Evolutionary conservation across 2,797 vertebrate species (phyloP), one percentile per base, ranked within the genome.

Genomic region (Falco concolor): DNA sequence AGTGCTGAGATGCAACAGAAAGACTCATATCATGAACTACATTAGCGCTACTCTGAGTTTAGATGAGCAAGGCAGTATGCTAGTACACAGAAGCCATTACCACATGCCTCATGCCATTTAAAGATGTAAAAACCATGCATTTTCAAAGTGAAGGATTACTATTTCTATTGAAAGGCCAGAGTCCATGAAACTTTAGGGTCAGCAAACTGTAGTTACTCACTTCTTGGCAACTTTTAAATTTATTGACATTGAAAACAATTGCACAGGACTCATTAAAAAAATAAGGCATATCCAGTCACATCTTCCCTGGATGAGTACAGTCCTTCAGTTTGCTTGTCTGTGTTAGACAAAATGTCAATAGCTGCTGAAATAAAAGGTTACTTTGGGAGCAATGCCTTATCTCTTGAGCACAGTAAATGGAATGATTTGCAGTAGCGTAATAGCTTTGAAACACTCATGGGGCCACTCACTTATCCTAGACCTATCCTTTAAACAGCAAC

Each of bases 21-120:
- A 34, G 12, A n/a, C 32, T 32, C 69, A 12, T 13, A 25, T 21
- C 2, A 1, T 34, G 50, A 64, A 9, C 10, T 47, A 22, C 20
- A 49, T 22, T 20, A 59, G 56, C 40, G 15, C 7, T 12, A 0
- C 28, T 49, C 22, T 0, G 0, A 32, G 19, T 27, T 2, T 1
- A 3, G 50, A 56, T 34, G 38, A 49, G 69, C 12, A 36, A 60
- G 2, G 25, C 3, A 40, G 27, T 23, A 27, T 20, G 17, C 8
- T 8, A 36, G 60, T 30, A 53, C 54, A 42, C 11, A 38, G 30
- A 75, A 81, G 14, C 57, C n/a, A 30, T 18, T 28, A 67, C 22
- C 34, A 19, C 18, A 30, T 7, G 8, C 60, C 44, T 44, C 40
- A 63, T 15, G 25, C 27, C 54, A 82, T 32, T 32, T 23, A 34